Evolutionary conservation across 2,888 invertebrate genomes (phyloP).

Genomic region (Lymantria dispar): DNA sequence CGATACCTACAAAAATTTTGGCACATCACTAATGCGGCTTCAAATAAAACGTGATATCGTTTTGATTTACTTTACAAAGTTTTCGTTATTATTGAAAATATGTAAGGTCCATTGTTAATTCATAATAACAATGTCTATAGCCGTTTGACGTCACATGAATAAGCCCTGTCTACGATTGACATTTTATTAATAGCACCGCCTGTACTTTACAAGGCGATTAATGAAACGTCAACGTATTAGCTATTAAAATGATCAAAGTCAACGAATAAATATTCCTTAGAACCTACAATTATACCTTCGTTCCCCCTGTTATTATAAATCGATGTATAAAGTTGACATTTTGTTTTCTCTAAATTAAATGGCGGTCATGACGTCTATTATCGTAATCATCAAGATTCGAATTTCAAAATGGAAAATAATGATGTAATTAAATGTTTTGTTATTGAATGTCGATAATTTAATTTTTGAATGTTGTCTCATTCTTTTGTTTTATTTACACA

Average conservation of each 20-base stretch:
- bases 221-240: slow-evolving; percentile 14
- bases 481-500: background rate
- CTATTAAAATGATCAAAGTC: slow-evolving; percentile 32
- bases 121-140: slow-evolving; percentile 2
- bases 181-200: slow-evolving; percentile 6
- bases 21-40: too few relatives aligned
- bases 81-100: background rate
- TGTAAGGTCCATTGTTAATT: slow-evolving; percentile 1
- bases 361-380: slow-evolving; percentile 1
- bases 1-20: too few relatives aligned
- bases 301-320: slow-evolving; percentile 17
- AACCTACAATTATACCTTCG: slow-evolving; percentile 17
- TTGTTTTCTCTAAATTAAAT: slow-evolving; percentile 19
- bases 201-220: slow-evolving; percentile 11
- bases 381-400: background rate
- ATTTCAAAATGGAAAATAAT: background rate
- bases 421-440: background rate
- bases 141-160: slow-evolving; percentile 5
- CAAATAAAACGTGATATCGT: too few relatives aligned
- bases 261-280: slow-evolving; percentile 17
- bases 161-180: slow-evolving; percentile 8
- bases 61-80: too few relatives aligned
- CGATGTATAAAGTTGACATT: slow-evolving; percentile 20
- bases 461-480: background rate
- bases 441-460: background rate